These are phyloP conservation scores for Rhynchopsitta pachyrhyncha DNA, from an alignment of 2,113 vertebrate species.

Conservation along the genomic window DNA sequence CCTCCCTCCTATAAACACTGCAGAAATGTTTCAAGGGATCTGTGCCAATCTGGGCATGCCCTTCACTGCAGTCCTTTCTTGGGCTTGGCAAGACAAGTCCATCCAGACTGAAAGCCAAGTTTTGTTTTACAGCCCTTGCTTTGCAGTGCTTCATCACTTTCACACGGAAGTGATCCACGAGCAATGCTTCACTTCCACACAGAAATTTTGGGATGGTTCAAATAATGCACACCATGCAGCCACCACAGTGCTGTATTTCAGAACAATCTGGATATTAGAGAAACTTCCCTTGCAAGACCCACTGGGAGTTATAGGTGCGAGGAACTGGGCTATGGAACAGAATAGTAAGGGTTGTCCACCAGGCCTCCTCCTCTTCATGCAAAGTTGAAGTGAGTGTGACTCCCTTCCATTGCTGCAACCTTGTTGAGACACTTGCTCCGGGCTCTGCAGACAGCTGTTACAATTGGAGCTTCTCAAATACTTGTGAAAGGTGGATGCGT, in stretches of 20 bases:
- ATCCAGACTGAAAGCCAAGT: neutral
- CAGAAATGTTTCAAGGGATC: neutral
- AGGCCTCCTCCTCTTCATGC: neutral
- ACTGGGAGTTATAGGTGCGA: neutral
- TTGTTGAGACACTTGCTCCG: neutral
- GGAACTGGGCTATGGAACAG: neutral
- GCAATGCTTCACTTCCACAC: neutral
- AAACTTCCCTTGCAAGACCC: neutral
- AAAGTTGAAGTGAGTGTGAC: neutral
- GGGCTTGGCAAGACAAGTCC: neutral
- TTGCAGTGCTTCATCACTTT: neutral
- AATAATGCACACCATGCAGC: neutral
- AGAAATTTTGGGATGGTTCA: neutral
- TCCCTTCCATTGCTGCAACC: neutral
- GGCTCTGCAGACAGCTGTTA: neutral
- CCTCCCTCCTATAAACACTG: neutral
- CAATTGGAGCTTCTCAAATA: neutral
- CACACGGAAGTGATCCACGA: neutral
- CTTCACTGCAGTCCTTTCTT: neutral
- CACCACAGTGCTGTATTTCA: neutral
- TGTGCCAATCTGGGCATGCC: neutral
- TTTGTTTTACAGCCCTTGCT: neutral
- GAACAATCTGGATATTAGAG: neutral
- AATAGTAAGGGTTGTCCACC: neutral
- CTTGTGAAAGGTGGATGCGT: neutral